Evolutionary conservation across 1,140 invertebrate species (phyloP).

Genomic region (Pogonomyrmex barbatus): DNA sequence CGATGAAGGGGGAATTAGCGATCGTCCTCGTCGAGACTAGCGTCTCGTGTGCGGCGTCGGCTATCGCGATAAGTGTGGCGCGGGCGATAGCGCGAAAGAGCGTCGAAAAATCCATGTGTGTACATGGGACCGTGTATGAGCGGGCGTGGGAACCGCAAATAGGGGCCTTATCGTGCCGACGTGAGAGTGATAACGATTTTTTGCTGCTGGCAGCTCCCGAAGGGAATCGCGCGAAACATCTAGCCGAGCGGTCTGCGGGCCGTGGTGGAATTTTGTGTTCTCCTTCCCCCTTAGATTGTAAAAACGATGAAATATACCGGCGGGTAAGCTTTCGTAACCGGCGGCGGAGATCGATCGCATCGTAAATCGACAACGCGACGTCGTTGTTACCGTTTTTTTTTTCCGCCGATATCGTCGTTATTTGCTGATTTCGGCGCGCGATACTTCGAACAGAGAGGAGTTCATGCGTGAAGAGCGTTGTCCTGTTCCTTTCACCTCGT

Average conservation of each 20-base stretch:
- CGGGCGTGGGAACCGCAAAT: conserved; percentile 75
- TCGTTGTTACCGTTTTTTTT: conserved; percentile 50
- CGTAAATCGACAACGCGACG: conserved; percentile 48
- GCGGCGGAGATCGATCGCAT: conserved; percentile 56
- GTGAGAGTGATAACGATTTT: conserved; percentile 67
- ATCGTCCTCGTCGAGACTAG: conserved; percentile 52
- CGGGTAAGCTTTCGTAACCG: conserved; percentile 49
- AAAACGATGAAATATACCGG: neutral
- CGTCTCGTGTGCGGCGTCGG: conserved; percentile 66
- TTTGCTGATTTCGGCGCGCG: conserved; percentile 59
- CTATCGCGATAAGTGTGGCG: conserved; percentile 72
- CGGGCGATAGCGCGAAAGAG: conserved; percentile 67
- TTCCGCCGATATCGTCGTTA: conserved; percentile 48
- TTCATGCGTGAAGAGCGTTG: conserved; percentile 58
- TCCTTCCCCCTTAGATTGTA: neutral
- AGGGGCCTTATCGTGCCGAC: conserved; percentile 63
- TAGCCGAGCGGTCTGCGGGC: conserved; percentile 49
- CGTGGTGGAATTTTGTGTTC: conserved; percentile 32
- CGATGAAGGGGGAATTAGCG: conserved; percentile 58
- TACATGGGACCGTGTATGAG: conserved; percentile 39
- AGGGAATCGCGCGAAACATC: conserved; percentile 51
- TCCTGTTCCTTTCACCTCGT: conserved; percentile 57
- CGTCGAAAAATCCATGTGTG: conserved; percentile 70
- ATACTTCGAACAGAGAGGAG: conserved; percentile 58
- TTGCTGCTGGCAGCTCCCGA: conserved; percentile 43